These are phyloP conservation scores for Xestia c-nigrum DNA, from an alignment of 2,888 invertebrate genomes.

Conservation along the genomic window DNA sequence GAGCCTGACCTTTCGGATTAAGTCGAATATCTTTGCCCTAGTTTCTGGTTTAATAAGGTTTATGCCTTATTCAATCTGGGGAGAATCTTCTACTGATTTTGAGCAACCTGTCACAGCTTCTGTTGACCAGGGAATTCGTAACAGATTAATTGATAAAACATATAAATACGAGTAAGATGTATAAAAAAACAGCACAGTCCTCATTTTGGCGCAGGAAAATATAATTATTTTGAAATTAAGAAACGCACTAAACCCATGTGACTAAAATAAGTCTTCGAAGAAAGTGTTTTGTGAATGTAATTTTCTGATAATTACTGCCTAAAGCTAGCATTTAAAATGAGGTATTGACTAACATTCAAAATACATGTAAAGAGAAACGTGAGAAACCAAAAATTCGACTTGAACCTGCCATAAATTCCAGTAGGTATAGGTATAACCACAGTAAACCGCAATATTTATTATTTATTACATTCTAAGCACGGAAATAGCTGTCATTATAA, in stretches of 20 bases:
- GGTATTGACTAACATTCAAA: neutral
- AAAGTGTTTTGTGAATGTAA: neutral
- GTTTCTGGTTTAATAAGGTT: conserved; percentile 14
- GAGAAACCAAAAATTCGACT: neutral
- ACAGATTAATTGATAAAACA: neutral
- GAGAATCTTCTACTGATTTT: neutral
- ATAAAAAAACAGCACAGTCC: neutral
- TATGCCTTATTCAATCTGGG: conserved; percentile 3
- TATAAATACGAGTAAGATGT: neutral
- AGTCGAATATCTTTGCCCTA: conserved; percentile 6
- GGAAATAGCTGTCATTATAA: conserved; percentile 20
- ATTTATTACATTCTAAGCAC: conserved; percentile 8
- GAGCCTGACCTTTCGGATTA: conserved; percentile 11
- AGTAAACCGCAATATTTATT: conserved; percentile 27
- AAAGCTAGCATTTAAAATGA: neutral
- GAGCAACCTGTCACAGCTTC: neutral
- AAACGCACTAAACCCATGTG: neutral
- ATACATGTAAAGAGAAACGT: conserved; percentile 5
- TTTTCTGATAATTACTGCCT: conserved; percentile 6
- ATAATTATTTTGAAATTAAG: neutral
- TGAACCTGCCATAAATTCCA: neutral
- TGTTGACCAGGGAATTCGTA: too few species aligned
- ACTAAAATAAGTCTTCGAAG: neutral
- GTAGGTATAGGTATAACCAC: neutral
- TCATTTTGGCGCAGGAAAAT: neutral